Percentiles rank a stretch among this genome's conserved stretches.
These are phyloP conservation scores for Trematomus loennbergii DNA, from an alignment of 2,113 vertebrate species.

Conservation along the genomic window DNA sequence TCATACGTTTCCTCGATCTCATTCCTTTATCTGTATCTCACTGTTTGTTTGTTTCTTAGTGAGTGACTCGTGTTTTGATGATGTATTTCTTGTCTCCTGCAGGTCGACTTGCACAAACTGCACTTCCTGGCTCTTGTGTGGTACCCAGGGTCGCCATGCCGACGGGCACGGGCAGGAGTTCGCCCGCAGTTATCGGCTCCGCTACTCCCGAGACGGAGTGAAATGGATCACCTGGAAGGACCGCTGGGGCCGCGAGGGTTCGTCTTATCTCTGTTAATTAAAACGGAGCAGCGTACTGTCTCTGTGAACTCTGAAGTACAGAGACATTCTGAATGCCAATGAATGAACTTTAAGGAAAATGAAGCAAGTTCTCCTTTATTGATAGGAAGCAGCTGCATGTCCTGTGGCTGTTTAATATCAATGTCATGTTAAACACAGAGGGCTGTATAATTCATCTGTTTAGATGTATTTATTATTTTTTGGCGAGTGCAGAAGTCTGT, in stretches of 20 bases:
- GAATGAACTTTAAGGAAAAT: conserved; percentile 4
- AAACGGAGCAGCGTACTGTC: neutral
- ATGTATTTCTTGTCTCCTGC: neutral
- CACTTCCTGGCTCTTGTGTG: conserved; percentile 92
- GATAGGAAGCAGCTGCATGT: conserved; percentile 13
- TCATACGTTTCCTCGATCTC: neutral
- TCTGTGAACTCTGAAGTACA: neutral
- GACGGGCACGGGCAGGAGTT: conserved; percentile 94
- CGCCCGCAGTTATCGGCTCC: conserved; percentile 89
- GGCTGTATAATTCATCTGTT: conserved; percentile 34
- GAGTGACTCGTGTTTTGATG: neutral
- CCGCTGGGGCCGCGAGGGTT: conserved; percentile 91
- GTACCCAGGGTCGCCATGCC: conserved; percentile 93
- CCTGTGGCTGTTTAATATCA: conserved; percentile 24
- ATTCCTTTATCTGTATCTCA: neutral
- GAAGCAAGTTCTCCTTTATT: neutral
- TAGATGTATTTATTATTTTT: conserved; percentile 26
- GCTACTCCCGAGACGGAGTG: conserved; percentile 90
- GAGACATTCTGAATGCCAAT: conserved; percentile 3
- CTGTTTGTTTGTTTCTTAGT: neutral
- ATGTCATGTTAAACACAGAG: conserved; percentile 16
- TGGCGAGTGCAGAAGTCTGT: neutral
- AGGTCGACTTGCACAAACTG: conserved; percentile 88
- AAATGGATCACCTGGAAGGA: conserved; percentile 93
- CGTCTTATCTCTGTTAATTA: conserved; percentile 10